Evolutionary conservation across 2,888 invertebrate species (phyloP).

Genomic region (Leucania comma): DNA sequence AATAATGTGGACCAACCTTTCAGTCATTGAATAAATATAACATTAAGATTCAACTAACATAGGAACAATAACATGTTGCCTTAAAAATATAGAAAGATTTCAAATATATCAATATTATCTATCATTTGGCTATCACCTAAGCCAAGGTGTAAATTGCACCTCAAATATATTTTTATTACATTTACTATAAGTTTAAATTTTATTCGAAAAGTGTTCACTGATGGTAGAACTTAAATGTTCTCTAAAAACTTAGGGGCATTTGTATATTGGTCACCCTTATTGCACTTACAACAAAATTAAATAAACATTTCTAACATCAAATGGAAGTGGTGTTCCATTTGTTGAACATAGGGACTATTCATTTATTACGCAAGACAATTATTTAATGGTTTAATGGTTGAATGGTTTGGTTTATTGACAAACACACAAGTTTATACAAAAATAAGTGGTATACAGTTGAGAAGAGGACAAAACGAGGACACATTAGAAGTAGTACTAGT

Average conservation of each 20-base stretch:
- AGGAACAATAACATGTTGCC: slow-evolving; percentile 62
- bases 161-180: slow-evolving; percentile 26
- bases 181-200: slow-evolving; percentile 26
- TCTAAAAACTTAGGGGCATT: slow-evolving; percentile 18
- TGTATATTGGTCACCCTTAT: slow-evolving; percentile 21
- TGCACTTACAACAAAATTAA: slow-evolving; percentile 27
- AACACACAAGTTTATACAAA: too few species aligned
- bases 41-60: slow-evolving; percentile 55
- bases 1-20: slow-evolving; percentile 43
- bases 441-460: too few species aligned
- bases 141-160: slow-evolving; percentile 42
- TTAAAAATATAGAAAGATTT: slow-evolving; percentile 48
- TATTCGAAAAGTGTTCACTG: slow-evolving; percentile 19
- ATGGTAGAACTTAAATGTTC: slow-evolving; percentile 9
- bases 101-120: slow-evolving; percentile 51
- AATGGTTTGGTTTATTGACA: too few species aligned
- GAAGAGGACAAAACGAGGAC: too few species aligned
- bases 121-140: slow-evolving; percentile 54
- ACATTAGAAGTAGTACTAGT: too few species aligned
- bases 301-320: neutral
- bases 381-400: too few species aligned
- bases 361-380: too few species aligned
- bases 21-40: slow-evolving; percentile 58
- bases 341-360: too few species aligned
- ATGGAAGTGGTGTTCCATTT: neutral